These are phyloP conservation scores for Nycticryphes semicollaris DNA, from an alignment of 2,113 vertebrate species.

Conservation along the genomic window DNA sequence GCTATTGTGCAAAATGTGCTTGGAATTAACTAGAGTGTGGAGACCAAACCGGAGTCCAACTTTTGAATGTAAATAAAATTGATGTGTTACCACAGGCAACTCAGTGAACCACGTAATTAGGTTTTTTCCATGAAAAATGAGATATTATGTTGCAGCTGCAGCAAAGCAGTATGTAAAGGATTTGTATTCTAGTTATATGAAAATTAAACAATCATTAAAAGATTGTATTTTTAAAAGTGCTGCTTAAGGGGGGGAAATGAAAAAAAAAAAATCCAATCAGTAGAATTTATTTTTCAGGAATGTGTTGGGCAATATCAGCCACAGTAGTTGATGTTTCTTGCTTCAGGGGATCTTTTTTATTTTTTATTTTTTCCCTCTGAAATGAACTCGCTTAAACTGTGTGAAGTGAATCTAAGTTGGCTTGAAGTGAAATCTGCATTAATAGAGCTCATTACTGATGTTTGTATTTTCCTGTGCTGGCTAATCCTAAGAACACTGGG, in stretches of 20 bases:
- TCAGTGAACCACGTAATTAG: slow-evolving; percentile 73
- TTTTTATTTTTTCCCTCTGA: not conserved
- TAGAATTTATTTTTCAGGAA: not conserved
- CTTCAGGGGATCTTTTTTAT: slow-evolving; percentile 31
- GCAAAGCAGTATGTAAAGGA: slow-evolving; percentile 55
- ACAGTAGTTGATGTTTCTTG: slow-evolving; percentile 22
- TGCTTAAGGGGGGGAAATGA: not conserved
- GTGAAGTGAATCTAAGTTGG: slow-evolving; percentile 57
- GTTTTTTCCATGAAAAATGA: slow-evolving; percentile 68
- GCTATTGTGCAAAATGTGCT: slow-evolving; percentile 37
- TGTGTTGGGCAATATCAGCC: slow-evolving; percentile 43
- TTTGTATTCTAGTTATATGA: slow-evolving; percentile 63
- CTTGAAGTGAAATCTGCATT: slow-evolving; percentile 19
- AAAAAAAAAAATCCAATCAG: slow-evolving; percentile 59
- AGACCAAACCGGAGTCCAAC: slow-evolving; percentile 61
- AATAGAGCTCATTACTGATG: slow-evolving; percentile 35
- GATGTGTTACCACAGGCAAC: slow-evolving; percentile 70
- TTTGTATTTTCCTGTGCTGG: slow-evolving; percentile 8
- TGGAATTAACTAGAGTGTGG: slow-evolving; percentile 45
- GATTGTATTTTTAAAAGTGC: slow-evolving; percentile 61
- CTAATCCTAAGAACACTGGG: not conserved
- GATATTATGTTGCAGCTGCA: slow-evolving; percentile 60
- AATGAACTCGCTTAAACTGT: slow-evolving; percentile 49
- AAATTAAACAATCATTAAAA: slow-evolving; percentile 75
- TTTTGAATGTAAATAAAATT: slow-evolving; percentile 78